Conservation (phyloP, 1,140 invertebrate genomes). For the Lutraria rhynchaena region DNA sequence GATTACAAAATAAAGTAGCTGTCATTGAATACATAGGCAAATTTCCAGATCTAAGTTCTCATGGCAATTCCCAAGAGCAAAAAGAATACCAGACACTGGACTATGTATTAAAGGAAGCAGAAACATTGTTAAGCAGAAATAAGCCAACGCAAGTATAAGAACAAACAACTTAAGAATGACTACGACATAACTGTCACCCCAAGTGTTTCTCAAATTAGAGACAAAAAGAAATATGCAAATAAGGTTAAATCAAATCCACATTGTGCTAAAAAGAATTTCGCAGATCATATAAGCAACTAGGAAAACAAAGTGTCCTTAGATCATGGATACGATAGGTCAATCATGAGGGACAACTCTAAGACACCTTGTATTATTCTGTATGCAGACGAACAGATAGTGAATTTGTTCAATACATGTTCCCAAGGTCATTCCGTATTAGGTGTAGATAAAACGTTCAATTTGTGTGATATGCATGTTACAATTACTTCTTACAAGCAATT, state of each 20-base stretch:
- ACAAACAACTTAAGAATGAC: background rate
- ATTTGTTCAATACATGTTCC: slow-evolving; percentile 51
- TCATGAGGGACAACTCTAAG: background rate
- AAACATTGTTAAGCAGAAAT: background rate
- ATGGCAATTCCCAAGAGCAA: too few relatives aligned
- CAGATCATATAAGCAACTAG: too few relatives aligned
- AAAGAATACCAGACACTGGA: too few relatives aligned
- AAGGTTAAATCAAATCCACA: too few relatives aligned
- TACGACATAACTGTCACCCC: background rate
- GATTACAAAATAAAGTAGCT: too few relatives aligned
- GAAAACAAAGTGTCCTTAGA: background rate
- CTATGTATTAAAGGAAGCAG: slow-evolving; percentile 12
- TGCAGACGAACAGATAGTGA: slow-evolving; percentile 54
- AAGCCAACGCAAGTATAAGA: slow-evolving; percentile 9
- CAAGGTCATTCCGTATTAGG: slow-evolving; percentile 51
- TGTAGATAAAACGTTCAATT: slow-evolving; percentile 60
- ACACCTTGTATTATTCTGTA: slow-evolving; percentile 54
- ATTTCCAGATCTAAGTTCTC: too few relatives aligned
- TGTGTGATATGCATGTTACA: slow-evolving; percentile 58
- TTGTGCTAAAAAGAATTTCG: too few relatives aligned
- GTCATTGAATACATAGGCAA: too few relatives aligned
- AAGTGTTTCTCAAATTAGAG: background rate
- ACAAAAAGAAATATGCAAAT: background rate
- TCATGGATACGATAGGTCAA: background rate
- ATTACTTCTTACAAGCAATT: slow-evolving; percentile 41